Base-by-base conservation (phyloP, 2,113 vertebrate genomes). In the Leptodactylus fuscus region DNA sequence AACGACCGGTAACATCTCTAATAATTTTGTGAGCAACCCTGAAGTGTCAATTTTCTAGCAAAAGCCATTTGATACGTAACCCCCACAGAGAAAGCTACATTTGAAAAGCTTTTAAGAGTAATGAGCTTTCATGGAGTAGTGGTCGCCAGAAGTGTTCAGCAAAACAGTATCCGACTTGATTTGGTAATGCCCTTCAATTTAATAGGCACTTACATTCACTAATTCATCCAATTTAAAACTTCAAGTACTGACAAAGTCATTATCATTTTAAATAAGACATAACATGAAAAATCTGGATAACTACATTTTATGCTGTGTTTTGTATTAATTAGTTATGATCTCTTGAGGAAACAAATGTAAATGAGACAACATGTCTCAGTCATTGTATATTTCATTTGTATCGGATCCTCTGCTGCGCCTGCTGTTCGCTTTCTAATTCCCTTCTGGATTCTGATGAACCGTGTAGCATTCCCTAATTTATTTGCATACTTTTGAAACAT, bases 261-360 rank as follows among this genome's bases (percentile, higher is more conserved):
- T 85, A 85, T 85, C 83, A 85, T 85, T 85, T 85, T 85, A 85
- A 85, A 85, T 85, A 85, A 85, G 83, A 85, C 83, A 85, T 85
- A 78, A 85, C 83, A 85, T 71, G 83, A 80, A 85, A 85, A 85
- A 85, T 85, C 83, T 85, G 83, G 83, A 85, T 85, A 85, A 85
- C 83, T 85, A 85, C 75, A 85, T 85, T 85, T 85, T 85, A 71
- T 85, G 83, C 83, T 85, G 83, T 85, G 83, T 85, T 85, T 85
- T 85, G 83, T 85, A 85, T 85, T 85, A 85, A 85, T 85, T 85
- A 85, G 83, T 80, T 85, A 80, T 73, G 76, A 85, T 85, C 83
- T 85, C 83, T 85, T 85, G 83, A 85, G 83, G 83, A 85, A 85
- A 85, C 83, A 85, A 85, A 85, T 85, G 83, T 85, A 85, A 85